Percentiles rank a stretch among this genome's conserved stretches.
phyloP scores from a whole-genome alignment of 2,888 invertebrate genomes.

The Thymelicus sylvestris region DNA sequence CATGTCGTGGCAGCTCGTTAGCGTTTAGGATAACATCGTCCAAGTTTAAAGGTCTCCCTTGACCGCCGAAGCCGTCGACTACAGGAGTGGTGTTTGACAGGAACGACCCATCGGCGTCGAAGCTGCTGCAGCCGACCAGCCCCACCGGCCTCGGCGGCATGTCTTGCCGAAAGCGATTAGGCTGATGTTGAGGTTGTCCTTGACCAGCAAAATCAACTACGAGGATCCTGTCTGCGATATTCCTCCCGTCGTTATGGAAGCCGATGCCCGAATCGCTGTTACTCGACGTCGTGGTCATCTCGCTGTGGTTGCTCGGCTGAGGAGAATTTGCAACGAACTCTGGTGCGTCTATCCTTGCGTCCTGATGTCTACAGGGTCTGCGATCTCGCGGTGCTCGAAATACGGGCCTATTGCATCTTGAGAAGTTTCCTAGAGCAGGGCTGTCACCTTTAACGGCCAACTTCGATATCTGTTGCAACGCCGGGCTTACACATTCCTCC shows the following conservation, averaged over 20 bases:
- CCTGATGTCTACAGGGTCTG: slow-evolving; percentile 66
- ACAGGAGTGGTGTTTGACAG: slow-evolving; percentile 80
- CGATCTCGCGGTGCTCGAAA: slow-evolving; percentile 67
- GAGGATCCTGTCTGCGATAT: slow-evolving; percentile 91
- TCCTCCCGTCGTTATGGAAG: slow-evolving; percentile 94
- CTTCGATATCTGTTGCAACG: slow-evolving; percentile 73
- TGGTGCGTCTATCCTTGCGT: slow-evolving; percentile 69
- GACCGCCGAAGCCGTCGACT: slow-evolving; percentile 79
- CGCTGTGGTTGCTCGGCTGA: slow-evolving; percentile 93
- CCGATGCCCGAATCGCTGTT: slow-evolving; percentile 98
- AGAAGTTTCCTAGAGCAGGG: slow-evolving; percentile 72
- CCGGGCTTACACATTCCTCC: slow-evolving; percentile 72
- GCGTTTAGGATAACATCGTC: slow-evolving; percentile 74
- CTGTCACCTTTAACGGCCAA: slow-evolving; percentile 75
- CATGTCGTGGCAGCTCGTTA: slow-evolving; percentile 66
- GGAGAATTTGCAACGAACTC: slow-evolving; percentile 90
- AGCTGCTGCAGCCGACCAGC: slow-evolving; percentile 72
- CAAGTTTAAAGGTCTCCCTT: slow-evolving; percentile 74
- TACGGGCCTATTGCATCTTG: slow-evolving; percentile 65
- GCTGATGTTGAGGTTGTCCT: slow-evolving; percentile 61
- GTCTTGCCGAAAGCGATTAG: slow-evolving; percentile 65
- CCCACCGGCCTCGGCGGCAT: slow-evolving; percentile 71
- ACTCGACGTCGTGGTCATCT: slow-evolving; percentile 92
- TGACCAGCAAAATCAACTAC: slow-evolving; percentile 89
- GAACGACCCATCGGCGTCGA: slow-evolving; percentile 77